Base-by-base conservation (phyloP, 2,113 vertebrate species). In the Microtus pennsylvanicus region DNA sequence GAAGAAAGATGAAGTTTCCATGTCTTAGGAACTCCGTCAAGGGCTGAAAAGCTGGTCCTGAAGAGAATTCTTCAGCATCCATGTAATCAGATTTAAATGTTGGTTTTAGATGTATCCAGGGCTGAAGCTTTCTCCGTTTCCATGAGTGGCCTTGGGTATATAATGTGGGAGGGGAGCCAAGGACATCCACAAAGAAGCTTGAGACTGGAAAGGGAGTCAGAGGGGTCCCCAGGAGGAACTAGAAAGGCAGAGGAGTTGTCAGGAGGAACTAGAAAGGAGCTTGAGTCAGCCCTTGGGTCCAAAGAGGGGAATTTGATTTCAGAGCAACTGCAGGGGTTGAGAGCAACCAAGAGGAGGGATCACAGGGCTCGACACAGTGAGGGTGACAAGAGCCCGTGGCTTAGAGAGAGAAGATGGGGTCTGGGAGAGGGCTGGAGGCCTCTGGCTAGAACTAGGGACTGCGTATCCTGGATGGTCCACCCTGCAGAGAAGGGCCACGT, bases 301-400 rank as follows among this genome's bases (percentile, higher is more conserved):
- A 28, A 13, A 26, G 24, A 1, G 12, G 58, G 14, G 47, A 14
- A 21, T 35, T 38, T 9, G 50, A n/a, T 28, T 69, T 17, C 6
- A 6, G 35, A 21, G 52, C 10, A 24, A 35, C 11, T n/a, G 9
- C 21, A 21, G 5, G 19, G 9, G 45, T 24, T 24, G 28, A 33
- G 52, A 28, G 16, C 13, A 67, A 75, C 33, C 30, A 5, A 35
- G 61, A 58, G 50, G 35, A 63, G 11, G 45, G 19, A 13, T 12
- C 0, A 2, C 2, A 3, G 30, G 61, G 63, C 5, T 19, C 11
- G 16, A 3, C 7, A 5, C 17, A 9, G 21, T 8, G 35, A 28
- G 63, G 63, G 45, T 28, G n/a, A 45, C 65, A 1, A 8, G 42
- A 33, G 30, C 26, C 14, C 10, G 6, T 13, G 35, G 47, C 30